These are phyloP conservation scores for Lanius ludovicianus DNA, from an alignment of 2,113 vertebrate species.

Conservation along the genomic window DNA sequence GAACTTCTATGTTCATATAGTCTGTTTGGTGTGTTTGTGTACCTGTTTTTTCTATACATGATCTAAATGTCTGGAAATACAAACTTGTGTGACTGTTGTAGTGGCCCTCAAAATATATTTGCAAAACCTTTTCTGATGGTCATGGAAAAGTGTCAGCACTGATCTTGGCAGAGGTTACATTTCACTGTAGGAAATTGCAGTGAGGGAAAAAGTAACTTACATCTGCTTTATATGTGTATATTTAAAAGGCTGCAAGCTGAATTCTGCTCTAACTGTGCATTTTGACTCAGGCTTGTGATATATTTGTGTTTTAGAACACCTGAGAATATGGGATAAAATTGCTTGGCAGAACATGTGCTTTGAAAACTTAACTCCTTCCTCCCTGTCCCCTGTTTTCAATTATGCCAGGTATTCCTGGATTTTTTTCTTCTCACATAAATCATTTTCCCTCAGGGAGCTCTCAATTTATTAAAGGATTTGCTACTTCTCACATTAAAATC, in stretches of 20 bases:
- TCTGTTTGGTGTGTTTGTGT: neutral
- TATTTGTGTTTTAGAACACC: neutral
- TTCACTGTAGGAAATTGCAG: neutral
- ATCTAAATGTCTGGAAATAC: neutral
- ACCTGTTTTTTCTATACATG: neutral
- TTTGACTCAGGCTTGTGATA: neutral
- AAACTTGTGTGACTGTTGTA: neutral
- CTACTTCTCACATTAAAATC: neutral
- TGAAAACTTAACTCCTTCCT: neutral
- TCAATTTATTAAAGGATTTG: neutral
- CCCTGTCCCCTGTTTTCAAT: accelerated
- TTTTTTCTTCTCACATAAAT: neutral
- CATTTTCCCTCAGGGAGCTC: neutral
- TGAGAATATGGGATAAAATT: neutral
- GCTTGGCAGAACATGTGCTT: neutral
- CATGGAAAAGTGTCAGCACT: neutral
- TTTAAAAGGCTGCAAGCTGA: neutral
- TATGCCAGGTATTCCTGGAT: neutral
- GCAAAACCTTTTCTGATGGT: neutral
- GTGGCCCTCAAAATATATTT: neutral
- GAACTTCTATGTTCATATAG: neutral
- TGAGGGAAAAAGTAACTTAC: neutral
- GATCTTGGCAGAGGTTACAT: neutral
- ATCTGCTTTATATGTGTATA: neutral
- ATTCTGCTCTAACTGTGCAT: neutral